Evolutionary conservation across 2,888 invertebrate species (phyloP).

Genomic region (Rhopalosiphum nymphaeae): DNA sequence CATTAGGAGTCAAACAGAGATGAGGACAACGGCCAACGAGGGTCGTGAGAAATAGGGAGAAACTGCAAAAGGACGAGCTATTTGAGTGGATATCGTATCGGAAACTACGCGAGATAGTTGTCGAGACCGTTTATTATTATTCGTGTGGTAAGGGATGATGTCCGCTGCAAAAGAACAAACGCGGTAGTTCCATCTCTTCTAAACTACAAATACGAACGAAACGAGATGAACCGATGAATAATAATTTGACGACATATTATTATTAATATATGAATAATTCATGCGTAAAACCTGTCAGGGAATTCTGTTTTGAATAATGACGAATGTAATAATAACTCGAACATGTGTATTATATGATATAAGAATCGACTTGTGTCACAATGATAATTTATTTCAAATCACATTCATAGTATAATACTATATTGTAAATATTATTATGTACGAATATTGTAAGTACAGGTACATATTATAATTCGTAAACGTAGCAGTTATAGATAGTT

Average conservation of each 20-base stretch:
- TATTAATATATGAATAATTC: slow-evolving; percentile 15
- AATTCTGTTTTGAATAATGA: slow-evolving; percentile 35
- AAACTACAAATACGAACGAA: background rate
- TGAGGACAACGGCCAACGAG: background rate
- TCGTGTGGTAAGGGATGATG: background rate
- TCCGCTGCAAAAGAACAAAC: background rate
- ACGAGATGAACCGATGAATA: background rate
- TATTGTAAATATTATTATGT: background rate
- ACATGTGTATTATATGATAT: background rate
- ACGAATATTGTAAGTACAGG: background rate
- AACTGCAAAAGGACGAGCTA: background rate
- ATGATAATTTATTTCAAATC: background rate
- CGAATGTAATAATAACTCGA: slow-evolving; percentile 13
- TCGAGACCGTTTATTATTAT: background rate
- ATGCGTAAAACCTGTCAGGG: slow-evolving; percentile 18
- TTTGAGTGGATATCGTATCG: background rate
- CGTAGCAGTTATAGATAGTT: background rate
- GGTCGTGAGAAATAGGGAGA: background rate
- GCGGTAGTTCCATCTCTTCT: background rate
- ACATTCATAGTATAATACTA: no score
- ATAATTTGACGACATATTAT: slow-evolving; percentile 31
- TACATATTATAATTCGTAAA: background rate
- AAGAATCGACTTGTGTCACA: background rate
- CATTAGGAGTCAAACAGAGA: background rate
- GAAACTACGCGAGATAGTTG: background rate